phyloP scores from a whole-genome alignment of 2,113 vertebrate species.

The Pomatorhinus ruficollis region DNA sequence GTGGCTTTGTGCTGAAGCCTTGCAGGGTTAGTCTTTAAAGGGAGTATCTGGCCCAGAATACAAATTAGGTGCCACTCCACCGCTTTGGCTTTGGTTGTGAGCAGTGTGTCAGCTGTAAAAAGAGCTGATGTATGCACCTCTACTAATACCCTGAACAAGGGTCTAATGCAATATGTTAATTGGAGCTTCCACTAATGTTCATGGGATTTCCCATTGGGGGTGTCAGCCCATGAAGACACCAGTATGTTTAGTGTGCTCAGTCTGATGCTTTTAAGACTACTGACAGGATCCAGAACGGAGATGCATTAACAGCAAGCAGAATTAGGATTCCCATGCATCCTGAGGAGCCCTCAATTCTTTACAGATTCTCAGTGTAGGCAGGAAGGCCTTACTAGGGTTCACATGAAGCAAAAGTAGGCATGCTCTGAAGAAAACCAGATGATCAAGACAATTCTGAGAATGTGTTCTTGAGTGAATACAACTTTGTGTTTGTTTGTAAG shows the following conservation, averaged over 20 bases:
- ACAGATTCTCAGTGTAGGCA: background rate
- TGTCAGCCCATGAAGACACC: background rate
- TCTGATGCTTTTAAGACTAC: background rate
- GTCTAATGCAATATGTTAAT: background rate
- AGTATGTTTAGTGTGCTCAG: background rate
- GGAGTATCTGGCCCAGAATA: background rate
- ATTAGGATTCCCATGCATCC: background rate
- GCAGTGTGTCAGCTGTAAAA: background rate
- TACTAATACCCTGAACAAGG: background rate
- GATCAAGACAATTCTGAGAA: constrained; percentile 8
- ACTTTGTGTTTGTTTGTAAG: background rate
- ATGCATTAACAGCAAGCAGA: background rate
- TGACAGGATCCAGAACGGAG: background rate
- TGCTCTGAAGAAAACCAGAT: background rate
- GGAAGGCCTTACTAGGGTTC: background rate
- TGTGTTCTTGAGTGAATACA: background rate
- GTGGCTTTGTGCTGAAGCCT: background rate
- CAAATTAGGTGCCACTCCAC: background rate
- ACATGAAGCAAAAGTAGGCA: background rate
- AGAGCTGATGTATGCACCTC: background rate
- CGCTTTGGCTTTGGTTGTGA: background rate
- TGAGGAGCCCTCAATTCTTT: background rate
- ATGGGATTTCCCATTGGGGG: background rate
- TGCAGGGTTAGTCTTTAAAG: background rate
- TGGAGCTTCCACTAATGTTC: background rate